A percentile compares a stretch with the other conserved stretches of the same genome.
These are phyloP conservation scores for Mythimna vitellina DNA, from an alignment of 2,888 invertebrate genomes.

Conservation along the genomic window DNA sequence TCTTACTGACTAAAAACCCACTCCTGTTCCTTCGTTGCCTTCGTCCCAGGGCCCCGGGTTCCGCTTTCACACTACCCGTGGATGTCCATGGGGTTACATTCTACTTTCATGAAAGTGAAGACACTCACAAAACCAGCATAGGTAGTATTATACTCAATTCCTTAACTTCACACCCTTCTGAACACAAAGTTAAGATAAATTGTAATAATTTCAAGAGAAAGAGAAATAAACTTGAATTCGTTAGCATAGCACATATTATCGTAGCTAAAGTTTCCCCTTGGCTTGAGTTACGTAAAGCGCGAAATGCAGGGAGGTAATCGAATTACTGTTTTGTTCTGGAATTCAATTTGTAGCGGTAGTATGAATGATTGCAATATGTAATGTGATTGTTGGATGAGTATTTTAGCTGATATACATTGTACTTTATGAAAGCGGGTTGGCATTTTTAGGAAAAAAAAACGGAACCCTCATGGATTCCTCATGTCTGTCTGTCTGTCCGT, in stretches of 20 bases:
- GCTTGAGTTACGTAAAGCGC: slow-evolving; percentile 55
- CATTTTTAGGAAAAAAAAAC: no score
- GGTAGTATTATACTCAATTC: slow-evolving; percentile 30
- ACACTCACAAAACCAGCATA: neutral
- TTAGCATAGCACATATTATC: slow-evolving; percentile 67
- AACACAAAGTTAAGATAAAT: slow-evolving; percentile 23
- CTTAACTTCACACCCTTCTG: slow-evolving; percentile 16
- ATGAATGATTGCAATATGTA: slow-evolving; percentile 55
- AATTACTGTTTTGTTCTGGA: slow-evolving; percentile 60
- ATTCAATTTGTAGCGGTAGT: slow-evolving; percentile 54
- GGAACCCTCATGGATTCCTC: no score
- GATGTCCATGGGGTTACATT: no score
- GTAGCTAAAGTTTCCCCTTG: slow-evolving; percentile 63
- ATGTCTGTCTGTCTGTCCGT: no score
- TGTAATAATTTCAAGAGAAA: slow-evolving; percentile 45
- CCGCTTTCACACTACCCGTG: no score
- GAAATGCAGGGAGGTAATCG: slow-evolving; percentile 58
- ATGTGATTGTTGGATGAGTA: slow-evolving; percentile 45
- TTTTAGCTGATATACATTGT: slow-evolving; percentile 20
- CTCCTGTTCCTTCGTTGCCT: no score
- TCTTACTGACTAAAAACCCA: no score
- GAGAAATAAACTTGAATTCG: slow-evolving; percentile 55
- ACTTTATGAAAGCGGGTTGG: no score
- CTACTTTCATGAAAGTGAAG: no score
- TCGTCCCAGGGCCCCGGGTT: no score